Percentiles rank a stretch among this genome's conserved stretches.
Evolutionary conservation across 2,113 vertebrate species (phyloP).

Genomic region (Excalfactoria chinensis): DNA sequence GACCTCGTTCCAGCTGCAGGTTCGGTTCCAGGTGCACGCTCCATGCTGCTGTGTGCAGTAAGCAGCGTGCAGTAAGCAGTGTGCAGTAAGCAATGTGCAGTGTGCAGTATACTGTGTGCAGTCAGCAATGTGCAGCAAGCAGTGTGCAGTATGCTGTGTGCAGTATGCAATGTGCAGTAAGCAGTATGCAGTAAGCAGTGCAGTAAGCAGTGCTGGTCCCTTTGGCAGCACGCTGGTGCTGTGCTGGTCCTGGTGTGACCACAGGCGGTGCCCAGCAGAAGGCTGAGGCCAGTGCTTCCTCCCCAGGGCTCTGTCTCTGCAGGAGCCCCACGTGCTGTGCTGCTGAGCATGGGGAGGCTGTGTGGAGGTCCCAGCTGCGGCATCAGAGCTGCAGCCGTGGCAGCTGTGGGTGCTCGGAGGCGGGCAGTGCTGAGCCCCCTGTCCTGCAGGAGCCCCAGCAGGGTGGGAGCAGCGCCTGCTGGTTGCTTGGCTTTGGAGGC

Average conservation of each 20-base stretch:
- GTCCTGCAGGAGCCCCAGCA: fast-evolving
- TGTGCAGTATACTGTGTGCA: no score
- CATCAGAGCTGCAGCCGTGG: not conserved
- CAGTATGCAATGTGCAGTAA: no score
- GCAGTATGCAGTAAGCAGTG: no score
- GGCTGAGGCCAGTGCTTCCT: not conserved
- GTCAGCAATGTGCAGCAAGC: no score
- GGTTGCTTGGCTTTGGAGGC: not conserved
- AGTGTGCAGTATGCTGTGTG: no score
- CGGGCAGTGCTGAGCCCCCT: fast-evolving
- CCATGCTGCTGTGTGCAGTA: no score
- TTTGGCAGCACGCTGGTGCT: not conserved
- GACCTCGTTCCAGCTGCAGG: not conserved
- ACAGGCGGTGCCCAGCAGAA: no score
- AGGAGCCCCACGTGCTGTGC: not conserved
- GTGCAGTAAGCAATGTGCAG: no score
- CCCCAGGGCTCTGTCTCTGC: not conserved
- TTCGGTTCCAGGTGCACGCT: no score
- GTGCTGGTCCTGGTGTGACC: not conserved
- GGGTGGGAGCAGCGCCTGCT: not conserved
- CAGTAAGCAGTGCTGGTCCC: not conserved
- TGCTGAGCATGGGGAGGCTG: not conserved
- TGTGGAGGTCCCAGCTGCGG: not conserved
- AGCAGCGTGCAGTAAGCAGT: no score
- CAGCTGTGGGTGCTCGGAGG: not conserved